Evolutionary conservation across 2,113 vertebrate genomes (phyloP), one percentile per base, ranked within the genome.

Genomic region (Cisticola juncidis): DNA sequence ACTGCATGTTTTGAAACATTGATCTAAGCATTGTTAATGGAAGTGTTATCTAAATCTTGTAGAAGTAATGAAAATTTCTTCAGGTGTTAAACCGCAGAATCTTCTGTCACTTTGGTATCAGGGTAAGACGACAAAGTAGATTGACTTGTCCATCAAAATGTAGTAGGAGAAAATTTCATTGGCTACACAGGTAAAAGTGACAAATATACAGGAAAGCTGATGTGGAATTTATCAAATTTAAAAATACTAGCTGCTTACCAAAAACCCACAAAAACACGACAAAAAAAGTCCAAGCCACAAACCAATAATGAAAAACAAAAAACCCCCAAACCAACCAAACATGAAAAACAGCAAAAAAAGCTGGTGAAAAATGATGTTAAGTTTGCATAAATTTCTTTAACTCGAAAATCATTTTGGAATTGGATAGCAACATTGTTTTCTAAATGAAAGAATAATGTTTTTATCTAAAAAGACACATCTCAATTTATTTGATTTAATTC

Each of bases 21-120:
- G 87, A 94, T 95, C 74, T 95, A 92, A 95, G 29, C 66, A 87
- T 82, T 93, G 78, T 95, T 98, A 97, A 97, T 96, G 72, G 81
- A 97, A 97, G 26, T 80, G 58, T 91, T 97, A 96, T 96, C 97
- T 97, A 96, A 96, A 97, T 97, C 86, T 97, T 73, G 84, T 95
- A 95, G 82, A 95, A 88, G 84, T 92, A 96, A 97, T 97, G 95
- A 97, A 97, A 96, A 94, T 96, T 96, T 96, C 88, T 90, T n/a
- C 57, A 92, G 76, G 77, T 94, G 89, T 95, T 97, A 96, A 96
- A 96, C 64, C 73, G 44, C 84, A 82, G 81, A 95, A 92, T 96
- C 88, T 93, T 97, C 90, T 97, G 95, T 95, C 96, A 96, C 70
- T 97, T 96, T 96, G 90, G 96, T 94, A 72, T 42, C 92, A 82